Percentiles rank a stretch among this genome's conserved stretches.
Conservation (phyloP, 2,888 invertebrate genomes). For the Dasysyrphus tricinctus region DNA sequence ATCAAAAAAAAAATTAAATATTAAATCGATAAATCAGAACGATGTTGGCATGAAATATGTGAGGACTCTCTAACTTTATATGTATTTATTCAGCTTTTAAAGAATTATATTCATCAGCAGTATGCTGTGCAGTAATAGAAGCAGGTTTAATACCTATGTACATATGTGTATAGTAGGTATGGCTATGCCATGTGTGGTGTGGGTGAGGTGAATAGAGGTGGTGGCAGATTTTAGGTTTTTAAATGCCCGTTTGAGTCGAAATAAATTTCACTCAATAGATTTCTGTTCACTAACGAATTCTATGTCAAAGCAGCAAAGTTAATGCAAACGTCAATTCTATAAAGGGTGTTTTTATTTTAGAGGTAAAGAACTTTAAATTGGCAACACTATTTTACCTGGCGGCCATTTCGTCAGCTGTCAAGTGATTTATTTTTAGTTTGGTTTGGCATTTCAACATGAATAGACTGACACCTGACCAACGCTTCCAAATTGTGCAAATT, state of each 20-base stretch:
- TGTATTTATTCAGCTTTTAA: not conserved
- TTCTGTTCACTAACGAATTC: not conserved
- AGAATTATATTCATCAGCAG: not conserved
- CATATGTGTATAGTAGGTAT: too few species aligned
- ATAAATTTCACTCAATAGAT: not conserved
- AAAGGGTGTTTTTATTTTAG: too few species aligned
- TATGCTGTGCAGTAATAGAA: too few species aligned
- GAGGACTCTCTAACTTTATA: not conserved
- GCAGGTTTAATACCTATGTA: too few species aligned
- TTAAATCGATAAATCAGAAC: slow-evolving; percentile 30
- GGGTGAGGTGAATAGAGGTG: not conserved
- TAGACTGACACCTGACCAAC: too few species aligned
- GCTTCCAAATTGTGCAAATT: too few species aligned
- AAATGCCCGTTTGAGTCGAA: not conserved
- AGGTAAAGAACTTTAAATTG: too few species aligned
- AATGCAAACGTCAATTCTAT: too few species aligned
- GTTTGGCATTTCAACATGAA: too few species aligned
- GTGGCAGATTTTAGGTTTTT: not conserved
- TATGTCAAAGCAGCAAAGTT: not conserved
- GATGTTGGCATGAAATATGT: not conserved
- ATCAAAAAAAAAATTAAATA: slow-evolving; percentile 26
- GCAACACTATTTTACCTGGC: too few species aligned
- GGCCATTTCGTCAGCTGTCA: too few species aligned
- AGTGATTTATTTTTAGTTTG: too few species aligned
- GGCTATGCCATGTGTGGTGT: not conserved